Base-by-base conservation (phyloP, 2,888 invertebrate species). In the Amiota mariae region DNA sequence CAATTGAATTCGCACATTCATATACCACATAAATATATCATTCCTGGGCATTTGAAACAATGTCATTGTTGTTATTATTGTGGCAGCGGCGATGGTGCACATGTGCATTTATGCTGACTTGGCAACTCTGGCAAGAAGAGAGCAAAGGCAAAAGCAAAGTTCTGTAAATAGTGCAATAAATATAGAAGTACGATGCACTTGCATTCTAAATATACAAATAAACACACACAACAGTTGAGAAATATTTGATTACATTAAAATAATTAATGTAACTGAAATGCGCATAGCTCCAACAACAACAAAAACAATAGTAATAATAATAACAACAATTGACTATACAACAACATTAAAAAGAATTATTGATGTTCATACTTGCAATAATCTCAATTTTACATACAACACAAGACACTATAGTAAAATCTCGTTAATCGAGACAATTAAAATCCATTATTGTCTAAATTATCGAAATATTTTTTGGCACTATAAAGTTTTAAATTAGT, bases 231-330 rank as follows among this genome's bases (percentile, higher is more conserved):
- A 49, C 15, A 64, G 47, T 15, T 20, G 59, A 54, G 24, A 18
- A 49, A 49, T 67, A 49, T 67, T 67, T 67, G 48, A 67, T 67
- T 67, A 49, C 49, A 67, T 67, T 13, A 48, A 49, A 49, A 49
- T 67, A 67, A 67, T 67, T 67, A 67, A 66, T 66, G 48, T 48
- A 13, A 36, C 66, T 18, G 20, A 63, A 63, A 63, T 63, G 36
- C 12, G 24, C 63, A 63, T 46, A 63, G 46, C 36, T 12, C 24
- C 46, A 24, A 63, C n/a, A 18, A 9, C 49, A 46, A 49, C 48
- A 67, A 49, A 20, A 36, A 66, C 66, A 66, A 66, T 12, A 63
- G 2, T 36, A 63, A 63, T 46, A 36, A 63, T 13, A 63, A 63
- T 8, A 24, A 63, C 63, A 63, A 63, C 36, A 59, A 18, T n/a